Conservation (phyloP, 2,797 vertebrate species). For the Anabas testudineus region DNA sequence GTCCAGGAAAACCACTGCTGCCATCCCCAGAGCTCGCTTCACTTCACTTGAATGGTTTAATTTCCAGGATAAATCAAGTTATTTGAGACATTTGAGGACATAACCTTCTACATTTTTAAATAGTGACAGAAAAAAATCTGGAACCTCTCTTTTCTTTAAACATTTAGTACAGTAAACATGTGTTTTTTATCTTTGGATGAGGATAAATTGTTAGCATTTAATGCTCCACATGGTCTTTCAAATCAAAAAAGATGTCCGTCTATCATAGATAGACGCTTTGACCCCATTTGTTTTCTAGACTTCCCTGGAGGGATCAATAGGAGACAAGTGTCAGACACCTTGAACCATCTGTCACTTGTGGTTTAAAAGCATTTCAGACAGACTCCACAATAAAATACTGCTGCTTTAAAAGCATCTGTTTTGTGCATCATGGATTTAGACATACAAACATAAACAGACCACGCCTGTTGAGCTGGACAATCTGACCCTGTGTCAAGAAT, state of each 20-base stretch:
- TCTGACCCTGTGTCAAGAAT: slow-evolving; percentile 17
- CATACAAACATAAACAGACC: slow-evolving; percentile 39
- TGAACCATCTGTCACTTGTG: slow-evolving; percentile 51
- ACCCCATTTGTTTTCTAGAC: slow-evolving; percentile 54
- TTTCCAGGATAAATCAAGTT: slow-evolving; percentile 32
- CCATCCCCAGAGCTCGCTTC: slow-evolving; percentile 16
- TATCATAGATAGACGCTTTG: slow-evolving; percentile 26
- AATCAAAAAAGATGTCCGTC: slow-evolving; percentile 1
- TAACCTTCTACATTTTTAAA: slow-evolving; percentile 19
- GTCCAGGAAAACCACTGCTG: slow-evolving; percentile 27
- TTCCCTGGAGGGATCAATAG: slow-evolving; percentile 43
- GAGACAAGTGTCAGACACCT: slow-evolving; percentile 53
- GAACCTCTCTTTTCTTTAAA: slow-evolving; percentile 1
- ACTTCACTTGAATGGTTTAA: slow-evolving; percentile 20
- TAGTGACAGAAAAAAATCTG: not conserved
- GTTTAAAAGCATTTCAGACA: slow-evolving; percentile 60
- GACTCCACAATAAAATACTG: slow-evolving; percentile 38
- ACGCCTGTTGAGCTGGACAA: not conserved
- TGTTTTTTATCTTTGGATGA: not conserved
- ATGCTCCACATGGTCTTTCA: slow-evolving; percentile 29
- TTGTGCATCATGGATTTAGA: slow-evolving; percentile 58
- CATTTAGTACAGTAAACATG: not conserved
- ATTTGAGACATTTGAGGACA: slow-evolving; percentile 26
- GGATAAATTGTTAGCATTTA: slow-evolving; percentile 3
- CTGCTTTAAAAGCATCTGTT: slow-evolving; percentile 45